Conservation (phyloP, 2,797 vertebrate species). For the Cyclura pinguis region DNA sequence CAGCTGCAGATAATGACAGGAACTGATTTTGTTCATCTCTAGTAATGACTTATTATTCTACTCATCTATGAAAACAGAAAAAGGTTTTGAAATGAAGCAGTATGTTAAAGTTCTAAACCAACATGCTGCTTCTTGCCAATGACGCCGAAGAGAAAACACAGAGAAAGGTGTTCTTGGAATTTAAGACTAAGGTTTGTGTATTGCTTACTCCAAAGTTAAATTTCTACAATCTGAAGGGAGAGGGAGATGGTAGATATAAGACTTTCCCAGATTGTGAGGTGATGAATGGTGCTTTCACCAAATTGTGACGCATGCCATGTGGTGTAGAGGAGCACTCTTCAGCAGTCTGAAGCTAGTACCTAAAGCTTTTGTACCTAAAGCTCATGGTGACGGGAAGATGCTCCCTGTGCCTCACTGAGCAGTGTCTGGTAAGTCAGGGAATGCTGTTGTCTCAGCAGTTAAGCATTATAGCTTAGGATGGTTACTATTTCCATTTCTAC, state of each 20-base stretch:
- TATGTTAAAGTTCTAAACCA: constrained; percentile 23
- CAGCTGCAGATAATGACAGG: not conserved
- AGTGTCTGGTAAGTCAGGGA: too few species aligned
- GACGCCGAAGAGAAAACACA: constrained; percentile 43
- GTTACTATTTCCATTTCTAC: not conserved
- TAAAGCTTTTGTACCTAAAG: not conserved
- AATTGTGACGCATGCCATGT: not conserved
- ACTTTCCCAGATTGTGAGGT: not conserved
- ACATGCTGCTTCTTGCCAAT: not conserved
- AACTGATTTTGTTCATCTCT: constrained; percentile 17
- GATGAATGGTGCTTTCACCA: too few species aligned
- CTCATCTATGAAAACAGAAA: not conserved
- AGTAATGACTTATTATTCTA: constrained; percentile 19
- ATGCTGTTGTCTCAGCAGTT: not conserved
- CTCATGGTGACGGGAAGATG: too few species aligned
- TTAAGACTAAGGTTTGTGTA: not conserved
- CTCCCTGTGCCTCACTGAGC: too few species aligned
- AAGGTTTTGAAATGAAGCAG: constrained; percentile 4
- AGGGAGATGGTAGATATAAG: not conserved
- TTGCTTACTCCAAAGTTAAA: not conserved
- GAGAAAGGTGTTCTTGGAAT: constrained; percentile 3
- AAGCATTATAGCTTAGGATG: not conserved
- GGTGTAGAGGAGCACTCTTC: not conserved
- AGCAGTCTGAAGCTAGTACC: not conserved
- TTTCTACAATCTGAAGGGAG: not conserved